Evolutionary conservation across 2,797 vertebrate genomes (phyloP).

Genomic region (Otus scops): DNA sequence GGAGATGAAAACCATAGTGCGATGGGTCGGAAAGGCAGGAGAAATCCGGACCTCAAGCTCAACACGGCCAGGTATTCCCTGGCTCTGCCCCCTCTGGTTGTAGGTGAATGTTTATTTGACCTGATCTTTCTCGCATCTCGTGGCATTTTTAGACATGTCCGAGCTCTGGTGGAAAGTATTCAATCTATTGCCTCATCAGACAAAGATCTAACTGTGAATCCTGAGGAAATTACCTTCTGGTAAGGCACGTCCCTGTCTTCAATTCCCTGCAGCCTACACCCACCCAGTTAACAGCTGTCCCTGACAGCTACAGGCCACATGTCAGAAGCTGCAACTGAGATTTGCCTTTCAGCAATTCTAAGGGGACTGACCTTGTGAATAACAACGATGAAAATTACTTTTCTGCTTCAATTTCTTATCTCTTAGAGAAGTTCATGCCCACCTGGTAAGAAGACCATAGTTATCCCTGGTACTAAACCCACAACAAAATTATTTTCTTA

Average conservation of each 20-base stretch:
- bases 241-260: fast-evolving
- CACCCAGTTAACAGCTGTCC: background rate
- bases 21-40: too few species aligned
- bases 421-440: background rate
- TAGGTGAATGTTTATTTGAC: background rate
- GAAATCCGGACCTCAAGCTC: background rate
- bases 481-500: background rate
- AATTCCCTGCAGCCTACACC: background rate
- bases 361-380: background rate
- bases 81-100: background rate
- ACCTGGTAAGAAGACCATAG: background rate
- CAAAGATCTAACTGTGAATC: background rate
- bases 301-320: background rate
- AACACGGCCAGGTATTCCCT: too few species aligned
- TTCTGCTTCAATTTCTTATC: background rate
- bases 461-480: background rate
- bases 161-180: background rate
- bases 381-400: fast-evolving
- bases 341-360: background rate
- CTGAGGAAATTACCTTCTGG: background rate
- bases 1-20: background rate
- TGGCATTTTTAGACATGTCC: background rate
- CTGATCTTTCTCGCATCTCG: background rate
- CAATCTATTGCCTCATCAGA: background rate
- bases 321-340: background rate